Percentiles rank a stretch among this genome's conserved stretches.
Conservation (phyloP, 2,113 vertebrate genomes). For the Nibea albiflora region DNA sequence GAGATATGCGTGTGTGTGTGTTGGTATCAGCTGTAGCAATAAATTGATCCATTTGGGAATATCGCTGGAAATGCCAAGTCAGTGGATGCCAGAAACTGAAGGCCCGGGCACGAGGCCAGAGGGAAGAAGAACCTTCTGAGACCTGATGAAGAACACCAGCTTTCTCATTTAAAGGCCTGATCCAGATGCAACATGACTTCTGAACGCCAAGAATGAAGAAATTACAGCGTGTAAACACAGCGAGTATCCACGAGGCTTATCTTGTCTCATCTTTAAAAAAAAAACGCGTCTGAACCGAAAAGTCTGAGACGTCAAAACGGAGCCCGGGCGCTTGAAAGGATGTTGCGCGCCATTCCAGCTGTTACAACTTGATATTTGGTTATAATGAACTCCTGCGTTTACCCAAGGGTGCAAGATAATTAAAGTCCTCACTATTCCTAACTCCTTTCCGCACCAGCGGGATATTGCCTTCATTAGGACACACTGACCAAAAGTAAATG, state of each 20-base stretch:
- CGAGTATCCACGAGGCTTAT: neutral
- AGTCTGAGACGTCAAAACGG: conserved; percentile 25
- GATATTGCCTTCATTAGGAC: conserved; percentile 81
- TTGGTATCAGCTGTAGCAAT: neutral
- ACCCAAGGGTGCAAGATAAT: conserved; percentile 74
- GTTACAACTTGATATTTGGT: conserved; percentile 59
- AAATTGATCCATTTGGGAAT: conserved; percentile 8
- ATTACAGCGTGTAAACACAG: neutral
- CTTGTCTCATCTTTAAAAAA: conserved; percentile 8
- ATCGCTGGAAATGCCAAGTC: neutral
- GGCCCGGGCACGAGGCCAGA: neutral
- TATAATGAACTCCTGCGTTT: conserved; percentile 70
- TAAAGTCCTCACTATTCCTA: conserved; percentile 57
- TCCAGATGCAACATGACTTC: neutral
- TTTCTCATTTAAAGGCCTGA: neutral
- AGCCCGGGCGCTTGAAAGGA: conserved; percentile 24
- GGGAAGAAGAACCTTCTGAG: neutral
- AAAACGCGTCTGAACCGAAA: neutral
- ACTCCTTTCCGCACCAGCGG: conserved; percentile 53
- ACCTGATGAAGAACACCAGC: neutral
- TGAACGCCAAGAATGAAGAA: neutral
- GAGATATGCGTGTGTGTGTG: neutral
- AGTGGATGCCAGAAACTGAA: neutral
- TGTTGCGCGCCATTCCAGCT: conserved; percentile 25
- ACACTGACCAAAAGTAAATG: conserved; percentile 75